These are phyloP conservation scores for Drosophila setifemur DNA, from an alignment of 1,140 invertebrate species.

Conservation along the genomic window DNA sequence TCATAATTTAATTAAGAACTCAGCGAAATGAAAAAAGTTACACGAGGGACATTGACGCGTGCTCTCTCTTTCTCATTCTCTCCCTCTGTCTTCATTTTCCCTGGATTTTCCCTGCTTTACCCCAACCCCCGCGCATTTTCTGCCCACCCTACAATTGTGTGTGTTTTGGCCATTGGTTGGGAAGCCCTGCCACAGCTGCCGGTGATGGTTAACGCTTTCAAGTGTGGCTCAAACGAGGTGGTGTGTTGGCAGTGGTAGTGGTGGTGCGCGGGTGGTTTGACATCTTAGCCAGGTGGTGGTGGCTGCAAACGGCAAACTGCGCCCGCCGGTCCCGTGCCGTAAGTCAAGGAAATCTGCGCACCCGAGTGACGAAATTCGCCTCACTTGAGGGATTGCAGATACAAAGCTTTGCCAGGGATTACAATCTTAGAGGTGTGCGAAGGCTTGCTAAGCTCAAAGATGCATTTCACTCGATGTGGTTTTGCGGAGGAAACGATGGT, in stretches of 20 bases:
- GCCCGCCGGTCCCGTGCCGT: constrained; percentile 12
- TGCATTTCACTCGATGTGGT: constrained; percentile 10
- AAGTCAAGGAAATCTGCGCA: constrained; percentile 50
- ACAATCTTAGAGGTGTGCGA: constrained; percentile 5
- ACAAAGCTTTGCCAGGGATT: constrained; percentile 10
- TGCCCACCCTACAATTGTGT: background rate
- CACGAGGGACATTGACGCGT: constrained; percentile 49
- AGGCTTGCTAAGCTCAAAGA: constrained; percentile 11
- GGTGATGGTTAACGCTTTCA: constrained; percentile 13
- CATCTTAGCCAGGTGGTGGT: constrained; percentile 25
- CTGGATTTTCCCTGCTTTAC: background rate
- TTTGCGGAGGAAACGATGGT: background rate
- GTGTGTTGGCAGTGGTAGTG: background rate
- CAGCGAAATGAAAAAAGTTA: constrained; percentile 66
- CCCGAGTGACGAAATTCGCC: constrained; percentile 38
- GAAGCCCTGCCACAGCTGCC: constrained; percentile 46
- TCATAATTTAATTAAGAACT: constrained; percentile 78
- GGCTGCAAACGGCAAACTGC: constrained; percentile 17
- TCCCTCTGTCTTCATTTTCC: background rate
- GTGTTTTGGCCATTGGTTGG: constrained; percentile 21
- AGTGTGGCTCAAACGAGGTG: background rate
- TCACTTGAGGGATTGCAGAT: constrained; percentile 16
- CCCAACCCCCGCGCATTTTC: no score
- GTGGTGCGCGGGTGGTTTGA: background rate
- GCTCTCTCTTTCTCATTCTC: background rate